Evolutionary conservation across 2,797 vertebrate genomes (phyloP).

Genomic region (Syndactyla subalaris): DNA sequence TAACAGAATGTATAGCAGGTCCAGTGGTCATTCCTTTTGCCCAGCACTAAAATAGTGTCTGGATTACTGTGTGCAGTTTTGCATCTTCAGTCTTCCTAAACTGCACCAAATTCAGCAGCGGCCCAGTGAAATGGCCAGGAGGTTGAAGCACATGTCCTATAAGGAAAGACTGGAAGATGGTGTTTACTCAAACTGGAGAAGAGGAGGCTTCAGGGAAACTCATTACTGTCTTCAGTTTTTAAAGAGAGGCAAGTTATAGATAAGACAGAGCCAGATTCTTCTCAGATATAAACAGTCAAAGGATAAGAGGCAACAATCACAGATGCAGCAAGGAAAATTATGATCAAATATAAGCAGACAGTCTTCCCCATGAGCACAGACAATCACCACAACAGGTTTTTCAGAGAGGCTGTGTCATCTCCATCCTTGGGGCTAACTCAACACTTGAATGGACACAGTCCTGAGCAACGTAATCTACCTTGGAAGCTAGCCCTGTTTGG

Average conservation of each 20-base stretch:
- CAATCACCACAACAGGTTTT: not conserved
- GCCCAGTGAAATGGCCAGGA: not conserved
- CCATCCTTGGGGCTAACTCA: not conserved
- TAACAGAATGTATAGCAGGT: not conserved
- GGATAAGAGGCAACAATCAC: not conserved
- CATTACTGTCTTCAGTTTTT: not conserved
- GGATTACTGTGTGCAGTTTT: not conserved
- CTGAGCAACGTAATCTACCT: not conserved
- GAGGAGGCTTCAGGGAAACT: not conserved
- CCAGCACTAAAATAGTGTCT: not conserved
- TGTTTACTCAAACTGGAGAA: not conserved
- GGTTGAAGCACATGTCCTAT: not conserved
- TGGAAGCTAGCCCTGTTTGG: not conserved
- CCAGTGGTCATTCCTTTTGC: not conserved
- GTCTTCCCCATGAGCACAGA: not conserved
- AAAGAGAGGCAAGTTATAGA: not conserved
- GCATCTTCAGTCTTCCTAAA: not conserved
- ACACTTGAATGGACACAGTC: not conserved
- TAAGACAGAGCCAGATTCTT: not conserved
- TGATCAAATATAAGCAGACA: not conserved
- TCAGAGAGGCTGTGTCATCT: not conserved
- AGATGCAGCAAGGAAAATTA: not conserved
- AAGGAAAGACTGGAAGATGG: not conserved
- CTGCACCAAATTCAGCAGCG: not conserved
- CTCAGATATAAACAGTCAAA: not conserved